Conservation (phyloP, 2,797 vertebrate genomes). For the Chlorospingus semifuscus region DNA sequence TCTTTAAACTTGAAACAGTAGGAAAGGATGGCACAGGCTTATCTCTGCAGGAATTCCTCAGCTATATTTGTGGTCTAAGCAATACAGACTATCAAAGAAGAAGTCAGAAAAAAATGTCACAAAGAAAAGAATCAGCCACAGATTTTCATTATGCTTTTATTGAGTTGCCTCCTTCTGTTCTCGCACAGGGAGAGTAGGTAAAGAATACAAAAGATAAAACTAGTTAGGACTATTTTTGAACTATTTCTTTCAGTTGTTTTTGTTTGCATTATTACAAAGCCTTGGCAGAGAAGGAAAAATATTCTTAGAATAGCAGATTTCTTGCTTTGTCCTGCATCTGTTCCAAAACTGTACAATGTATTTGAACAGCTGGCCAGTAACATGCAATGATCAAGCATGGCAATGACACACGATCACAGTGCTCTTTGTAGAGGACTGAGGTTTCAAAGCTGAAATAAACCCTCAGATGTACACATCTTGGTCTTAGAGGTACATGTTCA, state of each 20-base stretch:
- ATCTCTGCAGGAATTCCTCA: background rate
- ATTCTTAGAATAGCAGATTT: conserved; percentile 44
- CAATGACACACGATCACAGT: background rate
- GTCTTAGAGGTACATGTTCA: background rate
- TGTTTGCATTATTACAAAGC: conserved; percentile 44
- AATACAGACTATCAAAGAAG: background rate
- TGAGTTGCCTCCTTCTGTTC: background rate
- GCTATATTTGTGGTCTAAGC: background rate
- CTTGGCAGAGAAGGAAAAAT: conserved; percentile 34
- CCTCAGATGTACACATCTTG: background rate
- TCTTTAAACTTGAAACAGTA: background rate
- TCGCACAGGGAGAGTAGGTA: background rate
- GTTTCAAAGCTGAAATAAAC: conserved; percentile 14
- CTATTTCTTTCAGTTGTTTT: conserved; percentile 34
- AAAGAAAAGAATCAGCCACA: background rate
- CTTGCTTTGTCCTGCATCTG: conserved; percentile 35
- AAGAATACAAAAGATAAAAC: conserved; percentile 22
- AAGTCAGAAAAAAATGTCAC: background rate
- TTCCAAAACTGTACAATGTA: conserved; percentile 19
- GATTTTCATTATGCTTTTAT: background rate
- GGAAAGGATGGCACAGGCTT: background rate
- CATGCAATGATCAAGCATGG: background rate
- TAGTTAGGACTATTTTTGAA: background rate
- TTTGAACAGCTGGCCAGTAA: conserved; percentile 56
- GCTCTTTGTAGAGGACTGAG: background rate